These are phyloP conservation scores for Chloroceryle inda DNA, from an alignment of 2,797 vertebrate species.

Conservation along the genomic window DNA sequence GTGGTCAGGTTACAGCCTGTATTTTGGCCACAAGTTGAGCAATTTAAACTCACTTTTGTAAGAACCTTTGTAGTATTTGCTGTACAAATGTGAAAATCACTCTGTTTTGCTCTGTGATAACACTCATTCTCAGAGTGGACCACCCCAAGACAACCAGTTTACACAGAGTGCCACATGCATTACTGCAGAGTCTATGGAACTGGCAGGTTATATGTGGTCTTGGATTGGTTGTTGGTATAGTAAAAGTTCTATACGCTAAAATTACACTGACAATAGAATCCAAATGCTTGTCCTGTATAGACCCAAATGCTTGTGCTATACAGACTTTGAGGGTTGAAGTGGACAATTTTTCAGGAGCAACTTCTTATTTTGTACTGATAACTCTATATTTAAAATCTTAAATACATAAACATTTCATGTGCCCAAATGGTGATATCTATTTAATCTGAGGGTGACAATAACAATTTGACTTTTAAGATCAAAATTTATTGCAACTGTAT, in stretches of 20 bases:
- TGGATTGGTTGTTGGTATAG: neutral
- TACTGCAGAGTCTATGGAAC: neutral
- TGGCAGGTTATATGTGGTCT: neutral
- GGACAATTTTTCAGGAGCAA: neutral
- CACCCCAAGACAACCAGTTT: neutral
- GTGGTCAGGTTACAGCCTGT: neutral
- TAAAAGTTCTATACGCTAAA: neutral
- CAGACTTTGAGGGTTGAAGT: neutral
- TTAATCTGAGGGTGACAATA: neutral
- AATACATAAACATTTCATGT: neutral
- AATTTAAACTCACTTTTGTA: neutral
- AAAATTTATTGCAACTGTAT: neutral
- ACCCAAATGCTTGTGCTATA: neutral
- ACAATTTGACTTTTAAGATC: neutral
- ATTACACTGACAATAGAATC: neutral
- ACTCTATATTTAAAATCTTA: neutral
- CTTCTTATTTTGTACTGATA: neutral
- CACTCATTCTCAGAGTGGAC: neutral
- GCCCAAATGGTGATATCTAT: neutral
- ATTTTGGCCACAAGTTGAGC: neutral
- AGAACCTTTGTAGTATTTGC: neutral
- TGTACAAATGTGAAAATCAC: neutral
- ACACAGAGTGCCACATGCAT: neutral
- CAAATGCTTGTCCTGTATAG: constrained; percentile 13
- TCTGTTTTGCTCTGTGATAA: neutral